phyloP scores from a whole-genome alignment of 1,140 invertebrate genomes.

The Diachasma alloeum region DNA sequence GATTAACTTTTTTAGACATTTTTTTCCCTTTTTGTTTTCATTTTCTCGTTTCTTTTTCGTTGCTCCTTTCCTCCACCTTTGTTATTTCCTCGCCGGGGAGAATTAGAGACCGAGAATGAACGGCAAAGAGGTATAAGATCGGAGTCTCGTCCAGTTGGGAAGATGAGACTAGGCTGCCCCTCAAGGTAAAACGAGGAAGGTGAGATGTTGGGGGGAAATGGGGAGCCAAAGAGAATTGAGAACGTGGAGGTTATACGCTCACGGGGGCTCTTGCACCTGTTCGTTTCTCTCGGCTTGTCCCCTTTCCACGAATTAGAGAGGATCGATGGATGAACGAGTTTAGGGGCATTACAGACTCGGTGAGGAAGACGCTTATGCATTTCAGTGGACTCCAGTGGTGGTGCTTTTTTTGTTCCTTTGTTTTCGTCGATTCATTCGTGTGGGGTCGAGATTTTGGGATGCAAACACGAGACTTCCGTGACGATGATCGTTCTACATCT shows the following conservation, averaged over 20 bases:
- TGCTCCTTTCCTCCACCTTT: background rate
- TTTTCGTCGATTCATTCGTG: background rate
- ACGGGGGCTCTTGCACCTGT: slow-evolving; percentile 24
- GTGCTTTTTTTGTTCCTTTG: background rate
- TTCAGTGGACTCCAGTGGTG: background rate
- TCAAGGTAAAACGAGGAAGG: slow-evolving; percentile 20
- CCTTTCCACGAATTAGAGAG: slow-evolving; percentile 21
- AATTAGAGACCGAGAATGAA: slow-evolving; percentile 51
- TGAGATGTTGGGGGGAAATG: background rate
- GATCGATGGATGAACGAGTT: slow-evolving; percentile 13
- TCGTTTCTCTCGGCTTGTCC: background rate
- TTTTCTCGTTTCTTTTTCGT: background rate
- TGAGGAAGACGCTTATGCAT: background rate
- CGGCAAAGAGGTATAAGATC: background rate
- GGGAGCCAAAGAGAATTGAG: background rate
- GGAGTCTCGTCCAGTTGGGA: slow-evolving; percentile 9
- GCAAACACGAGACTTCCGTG: background rate
- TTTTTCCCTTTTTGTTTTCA: background rate
- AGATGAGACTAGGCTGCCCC: background rate
- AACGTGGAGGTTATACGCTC: background rate
- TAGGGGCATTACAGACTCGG: background rate
- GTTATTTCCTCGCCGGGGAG: slow-evolving; percentile 36
- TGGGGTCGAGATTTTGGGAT: background rate
- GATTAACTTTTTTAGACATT: slow-evolving; percentile 57
- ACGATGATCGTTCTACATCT: slow-evolving; percentile 14